Evolutionary conservation across 1,140 invertebrate species (phyloP).

Genomic region (Bradysia coprophila): DNA sequence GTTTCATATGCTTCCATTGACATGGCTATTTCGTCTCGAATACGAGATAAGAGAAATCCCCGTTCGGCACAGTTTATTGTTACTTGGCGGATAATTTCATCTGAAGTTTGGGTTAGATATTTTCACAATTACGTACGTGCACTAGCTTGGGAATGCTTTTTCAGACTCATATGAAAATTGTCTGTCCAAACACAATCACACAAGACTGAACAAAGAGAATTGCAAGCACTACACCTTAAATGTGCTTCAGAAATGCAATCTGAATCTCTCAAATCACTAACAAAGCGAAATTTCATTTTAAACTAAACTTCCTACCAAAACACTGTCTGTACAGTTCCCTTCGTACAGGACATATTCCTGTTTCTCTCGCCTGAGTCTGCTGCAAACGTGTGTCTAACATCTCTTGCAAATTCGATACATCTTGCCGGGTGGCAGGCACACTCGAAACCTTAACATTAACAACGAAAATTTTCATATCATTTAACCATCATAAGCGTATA

Average conservation of each 20-base stretch:
- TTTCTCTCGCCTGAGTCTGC: conserved; percentile 82
- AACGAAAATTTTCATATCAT: neutral
- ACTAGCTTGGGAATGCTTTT: no score
- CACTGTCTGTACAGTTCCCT: conserved; percentile 90
- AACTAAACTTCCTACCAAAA: conserved; percentile 50
- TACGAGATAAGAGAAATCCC: conserved; percentile 77
- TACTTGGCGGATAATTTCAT: conserved; percentile 85
- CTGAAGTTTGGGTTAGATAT: conserved; percentile 24
- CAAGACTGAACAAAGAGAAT: no score
- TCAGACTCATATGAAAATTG: no score
- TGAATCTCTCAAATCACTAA: no score
- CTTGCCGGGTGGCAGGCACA: conserved; percentile 82
- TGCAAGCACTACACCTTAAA: no score
- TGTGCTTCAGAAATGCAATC: no score
- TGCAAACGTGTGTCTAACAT: conserved; percentile 82
- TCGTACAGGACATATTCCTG: conserved; percentile 89
- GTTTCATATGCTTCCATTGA: conserved; percentile 87
- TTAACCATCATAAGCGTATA: conserved; percentile 3
- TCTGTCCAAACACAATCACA: no score
- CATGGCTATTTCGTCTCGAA: conserved; percentile 90
- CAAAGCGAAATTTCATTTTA: neutral
- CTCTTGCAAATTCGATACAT: conserved; percentile 91
- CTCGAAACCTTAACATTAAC: conserved; percentile 55
- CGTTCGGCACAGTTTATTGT: conserved; percentile 95
- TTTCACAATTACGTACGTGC: no score